Conservation (phyloP, 2,888 invertebrate species). For the Eupelmus urozonus region DNA sequence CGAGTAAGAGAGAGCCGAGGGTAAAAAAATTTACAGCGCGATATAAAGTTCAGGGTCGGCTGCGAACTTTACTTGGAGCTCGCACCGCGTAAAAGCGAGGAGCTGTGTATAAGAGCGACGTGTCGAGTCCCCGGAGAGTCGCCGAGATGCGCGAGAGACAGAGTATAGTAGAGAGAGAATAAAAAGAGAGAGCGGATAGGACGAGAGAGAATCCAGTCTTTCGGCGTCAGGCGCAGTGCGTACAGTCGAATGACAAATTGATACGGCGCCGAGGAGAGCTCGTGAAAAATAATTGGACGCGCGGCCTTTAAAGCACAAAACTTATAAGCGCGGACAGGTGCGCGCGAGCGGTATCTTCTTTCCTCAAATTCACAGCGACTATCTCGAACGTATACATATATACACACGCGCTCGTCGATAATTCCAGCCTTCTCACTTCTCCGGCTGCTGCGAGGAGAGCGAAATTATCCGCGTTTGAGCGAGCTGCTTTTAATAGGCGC, state of each 20-base stretch:
- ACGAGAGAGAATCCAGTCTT: conserved; percentile 1
- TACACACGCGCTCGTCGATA: not conserved
- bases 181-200: not conserved
- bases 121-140: not conserved
- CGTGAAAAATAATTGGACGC: conserved; percentile 46
- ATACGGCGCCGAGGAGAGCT: conserved; percentile 2
- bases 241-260: conserved; percentile 26
- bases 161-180: too few relatives aligned
- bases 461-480: conserved; percentile 47
- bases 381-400: not conserved
- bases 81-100: not conserved
- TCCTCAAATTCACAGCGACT: too few relatives aligned
- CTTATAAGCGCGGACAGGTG: not conserved
- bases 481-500: conserved; percentile 55
- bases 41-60: conserved; percentile 44
- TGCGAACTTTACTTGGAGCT: not conserved
- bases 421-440: conserved; percentile 46
- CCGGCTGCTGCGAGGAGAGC: not conserved
- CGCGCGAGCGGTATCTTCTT: too few relatives aligned
- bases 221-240: not conserved
- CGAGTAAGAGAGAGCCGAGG: not conserved
- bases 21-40: conserved; percentile 11
- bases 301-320: conserved; percentile 34
- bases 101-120: too few relatives aligned
- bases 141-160: not conserved